These are phyloP conservation scores for Polypedilum vanderplanki DNA, from an alignment of 1,140 invertebrate genomes.

Conservation along the genomic window DNA sequence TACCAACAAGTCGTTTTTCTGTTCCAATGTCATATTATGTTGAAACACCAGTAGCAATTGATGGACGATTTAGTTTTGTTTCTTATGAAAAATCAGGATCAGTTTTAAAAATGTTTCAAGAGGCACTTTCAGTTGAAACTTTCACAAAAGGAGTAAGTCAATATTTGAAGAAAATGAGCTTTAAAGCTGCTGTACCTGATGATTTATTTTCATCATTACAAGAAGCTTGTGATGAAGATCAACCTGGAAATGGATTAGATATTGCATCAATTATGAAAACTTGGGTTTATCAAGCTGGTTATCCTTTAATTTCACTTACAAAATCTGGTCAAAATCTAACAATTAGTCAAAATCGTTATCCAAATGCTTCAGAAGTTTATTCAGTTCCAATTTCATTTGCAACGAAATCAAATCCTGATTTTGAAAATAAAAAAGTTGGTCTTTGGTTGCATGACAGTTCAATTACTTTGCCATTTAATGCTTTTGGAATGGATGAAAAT, in stretches of 20 bases:
- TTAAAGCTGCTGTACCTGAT: background rate
- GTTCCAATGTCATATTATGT: background rate
- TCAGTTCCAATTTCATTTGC: background rate
- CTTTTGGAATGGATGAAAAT: constrained; percentile 32
- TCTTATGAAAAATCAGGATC: background rate
- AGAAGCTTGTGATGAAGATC: background rate
- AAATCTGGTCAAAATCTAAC: background rate
- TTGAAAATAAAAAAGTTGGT: background rate
- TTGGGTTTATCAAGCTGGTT: constrained; percentile 77
- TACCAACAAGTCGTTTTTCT: background rate
- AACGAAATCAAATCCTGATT: background rate
- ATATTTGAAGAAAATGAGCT: background rate
- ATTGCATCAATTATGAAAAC: constrained; percentile 65
- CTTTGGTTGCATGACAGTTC: background rate
- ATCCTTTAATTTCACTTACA: constrained; percentile 44
- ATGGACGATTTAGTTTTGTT: background rate
- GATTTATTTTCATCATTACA: background rate
- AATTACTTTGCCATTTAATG: background rate
- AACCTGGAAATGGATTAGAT: background rate
- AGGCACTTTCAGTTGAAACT: background rate
- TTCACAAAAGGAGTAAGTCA: background rate
- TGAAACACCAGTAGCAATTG: background rate
- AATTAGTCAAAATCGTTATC: background rate
- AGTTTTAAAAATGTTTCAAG: background rate
- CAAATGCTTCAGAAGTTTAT: background rate